Evolutionary conservation across 1,140 invertebrate genomes (phyloP).

Genomic region (Drosophila persimilis): DNA sequence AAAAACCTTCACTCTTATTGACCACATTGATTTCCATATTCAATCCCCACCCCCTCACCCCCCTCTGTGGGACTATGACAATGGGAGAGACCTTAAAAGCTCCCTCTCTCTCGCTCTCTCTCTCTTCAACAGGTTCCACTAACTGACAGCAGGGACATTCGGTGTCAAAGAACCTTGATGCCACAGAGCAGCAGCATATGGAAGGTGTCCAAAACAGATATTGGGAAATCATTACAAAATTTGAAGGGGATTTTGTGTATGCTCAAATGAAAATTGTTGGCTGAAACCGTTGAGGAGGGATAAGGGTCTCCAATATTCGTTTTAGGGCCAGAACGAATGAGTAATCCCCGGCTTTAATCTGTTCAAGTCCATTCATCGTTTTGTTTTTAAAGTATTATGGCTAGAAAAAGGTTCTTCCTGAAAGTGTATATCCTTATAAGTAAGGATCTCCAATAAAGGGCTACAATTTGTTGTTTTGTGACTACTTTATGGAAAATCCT

Average conservation of each 20-base stretch:
- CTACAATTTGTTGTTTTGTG: too few species aligned
- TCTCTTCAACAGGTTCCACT: conserved; percentile 38
- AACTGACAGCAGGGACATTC: conserved; percentile 8
- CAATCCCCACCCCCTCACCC: neutral
- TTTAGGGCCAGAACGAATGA: too few species aligned
- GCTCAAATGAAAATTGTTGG: too few species aligned
- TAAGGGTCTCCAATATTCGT: too few species aligned
- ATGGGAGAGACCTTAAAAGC: conserved; percentile 27
- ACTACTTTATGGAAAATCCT: too few species aligned
- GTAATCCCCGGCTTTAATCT: too few species aligned
- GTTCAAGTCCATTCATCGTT: too few species aligned
- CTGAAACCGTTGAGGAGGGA: too few species aligned
- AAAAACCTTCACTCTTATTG: conserved; percentile 39
- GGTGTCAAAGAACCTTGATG: conserved; percentile 34
- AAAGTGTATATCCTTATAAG: too few species aligned
- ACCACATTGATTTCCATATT: conserved; percentile 42
- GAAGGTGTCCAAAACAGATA: conserved; percentile 29
- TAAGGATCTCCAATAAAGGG: too few species aligned
- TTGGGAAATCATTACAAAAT: conserved; percentile 14
- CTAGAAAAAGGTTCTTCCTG: too few species aligned
- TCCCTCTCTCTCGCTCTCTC: neutral
- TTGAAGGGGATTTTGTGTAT: neutral
- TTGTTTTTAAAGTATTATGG: too few species aligned
- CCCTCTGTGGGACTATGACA: conserved; percentile 4
- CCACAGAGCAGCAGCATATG: conserved; percentile 23